These are phyloP conservation scores for Acanthopleura granulata DNA, from an alignment of 2,888 invertebrate species.

Conservation along the genomic window DNA sequence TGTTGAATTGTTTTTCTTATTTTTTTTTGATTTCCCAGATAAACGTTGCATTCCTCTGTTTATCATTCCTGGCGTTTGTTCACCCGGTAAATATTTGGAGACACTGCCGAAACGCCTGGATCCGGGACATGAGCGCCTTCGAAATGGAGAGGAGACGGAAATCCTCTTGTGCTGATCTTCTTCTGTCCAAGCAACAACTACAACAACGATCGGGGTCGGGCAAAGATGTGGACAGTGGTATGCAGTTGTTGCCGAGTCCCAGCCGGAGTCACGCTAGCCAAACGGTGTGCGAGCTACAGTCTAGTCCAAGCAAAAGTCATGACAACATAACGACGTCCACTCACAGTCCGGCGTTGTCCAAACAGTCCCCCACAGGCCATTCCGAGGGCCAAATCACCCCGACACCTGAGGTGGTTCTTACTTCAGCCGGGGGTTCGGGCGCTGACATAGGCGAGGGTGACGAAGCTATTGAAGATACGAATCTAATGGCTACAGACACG, in stretches of 20 bases:
- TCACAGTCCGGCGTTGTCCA: background rate
- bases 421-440: background rate
- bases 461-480: background rate
- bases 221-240: background rate
- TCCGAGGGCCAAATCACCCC: background rate
- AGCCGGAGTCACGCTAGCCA: background rate
- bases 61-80: slow-evolving; percentile 29
- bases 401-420: background rate
- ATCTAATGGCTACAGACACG: slow-evolving; percentile 6
- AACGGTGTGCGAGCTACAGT: background rate
- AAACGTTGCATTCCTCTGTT: slow-evolving; percentile 29
- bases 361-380: background rate
- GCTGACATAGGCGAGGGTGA: background rate
- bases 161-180: slow-evolving; percentile 16
- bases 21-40: slow-evolving; percentile 20
- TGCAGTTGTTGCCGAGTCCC: background rate
- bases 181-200: background rate
- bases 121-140: slow-evolving; percentile 21
- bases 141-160: slow-evolving; percentile 13
- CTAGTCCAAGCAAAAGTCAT: background rate
- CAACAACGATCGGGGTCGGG: background rate
- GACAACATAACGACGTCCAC: background rate
- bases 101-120: slow-evolving; percentile 33
- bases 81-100: slow-evolving; percentile 39
- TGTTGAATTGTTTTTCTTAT: background rate